Percentiles rank a stretch among this genome's conserved stretches.
phyloP scores from a whole-genome alignment of 1,140 invertebrate species.

The Mesaphorura yosii region DNA sequence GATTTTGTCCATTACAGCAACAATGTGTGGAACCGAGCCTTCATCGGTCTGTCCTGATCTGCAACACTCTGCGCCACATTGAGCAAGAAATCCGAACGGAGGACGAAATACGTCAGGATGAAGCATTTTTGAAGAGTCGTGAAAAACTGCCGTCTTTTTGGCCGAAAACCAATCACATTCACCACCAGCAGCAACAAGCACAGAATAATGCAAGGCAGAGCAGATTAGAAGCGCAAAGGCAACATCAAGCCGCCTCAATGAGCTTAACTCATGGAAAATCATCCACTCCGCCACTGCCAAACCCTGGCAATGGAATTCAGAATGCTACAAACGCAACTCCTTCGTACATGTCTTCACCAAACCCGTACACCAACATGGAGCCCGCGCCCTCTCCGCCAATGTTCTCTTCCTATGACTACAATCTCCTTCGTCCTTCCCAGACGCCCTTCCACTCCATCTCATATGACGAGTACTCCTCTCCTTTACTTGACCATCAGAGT shows the following conservation, averaged over 20 bases:
- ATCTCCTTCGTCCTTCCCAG: constrained; percentile 17
- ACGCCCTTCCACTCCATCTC: constrained; percentile 29
- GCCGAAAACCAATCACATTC: constrained; percentile 3
- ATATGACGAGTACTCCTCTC: constrained; percentile 29
- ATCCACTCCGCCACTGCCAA: not conserved
- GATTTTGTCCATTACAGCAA: constrained; percentile 41
- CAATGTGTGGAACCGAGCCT: constrained; percentile 78
- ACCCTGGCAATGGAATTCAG: not conserved
- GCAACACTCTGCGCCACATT: constrained; percentile 80
- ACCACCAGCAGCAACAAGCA: constrained; percentile 3
- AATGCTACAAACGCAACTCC: not conserved
- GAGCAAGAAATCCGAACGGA: constrained; percentile 82
- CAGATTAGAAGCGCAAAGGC: no score
- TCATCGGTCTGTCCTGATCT: constrained; percentile 83
- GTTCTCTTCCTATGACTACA: constrained; percentile 24
- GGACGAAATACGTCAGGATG: constrained; percentile 31
- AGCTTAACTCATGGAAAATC: not conserved
- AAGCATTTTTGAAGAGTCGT: constrained; percentile 14
- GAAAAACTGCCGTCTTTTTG: constrained; percentile 26
- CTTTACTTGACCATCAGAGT: no score
- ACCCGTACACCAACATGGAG: constrained; percentile 1
- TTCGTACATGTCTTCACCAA: not conserved
- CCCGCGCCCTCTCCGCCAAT: not conserved
- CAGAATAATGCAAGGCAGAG: not conserved
- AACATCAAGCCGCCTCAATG: no score